A percentile compares a stretch with the other conserved stretches of the same genome.
phyloP scores from a whole-genome alignment of 2,888 invertebrate genomes.

The Prenolepis imparis region DNA sequence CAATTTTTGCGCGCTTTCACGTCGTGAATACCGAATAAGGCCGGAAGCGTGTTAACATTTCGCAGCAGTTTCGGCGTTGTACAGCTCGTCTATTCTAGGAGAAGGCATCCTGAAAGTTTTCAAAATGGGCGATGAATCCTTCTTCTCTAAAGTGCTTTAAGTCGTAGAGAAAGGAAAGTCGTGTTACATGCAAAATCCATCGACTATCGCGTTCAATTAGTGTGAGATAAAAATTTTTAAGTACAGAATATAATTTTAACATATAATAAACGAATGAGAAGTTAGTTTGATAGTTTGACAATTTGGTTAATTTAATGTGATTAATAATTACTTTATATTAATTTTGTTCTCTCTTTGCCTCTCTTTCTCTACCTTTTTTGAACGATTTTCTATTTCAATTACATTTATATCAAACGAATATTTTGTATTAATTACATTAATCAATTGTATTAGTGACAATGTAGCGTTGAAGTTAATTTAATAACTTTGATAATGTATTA shows the following conservation, averaged over 20 bases:
- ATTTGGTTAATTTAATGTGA: background rate
- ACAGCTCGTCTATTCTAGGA: background rate
- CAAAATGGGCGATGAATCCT: conserved; percentile 31
- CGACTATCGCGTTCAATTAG: background rate
- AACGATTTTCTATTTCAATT: background rate
- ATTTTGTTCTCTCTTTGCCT: background rate
- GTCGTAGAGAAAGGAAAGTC: conserved; percentile 25
- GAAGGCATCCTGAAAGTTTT: background rate
- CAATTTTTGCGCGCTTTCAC: conserved; percentile 19
- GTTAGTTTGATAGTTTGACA: background rate
- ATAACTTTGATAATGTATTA: background rate
- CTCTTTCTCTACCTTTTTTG: background rate
- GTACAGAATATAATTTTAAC: background rate
- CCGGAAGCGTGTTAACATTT: conserved; percentile 29
- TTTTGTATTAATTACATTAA: background rate
- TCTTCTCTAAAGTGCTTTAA: conserved; percentile 15
- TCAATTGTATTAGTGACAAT: background rate
- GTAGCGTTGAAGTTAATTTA: background rate
- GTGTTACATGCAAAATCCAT: conserved; percentile 11
- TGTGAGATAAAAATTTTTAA: background rate
- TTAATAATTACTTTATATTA: background rate
- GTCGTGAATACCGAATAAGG: conserved; percentile 22
- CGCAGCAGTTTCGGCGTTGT: background rate
- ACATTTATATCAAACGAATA: background rate
- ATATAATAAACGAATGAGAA: background rate